phyloP scores from a whole-genome alignment of 2,113 vertebrate species.

The Heterocephalus glaber region DNA sequence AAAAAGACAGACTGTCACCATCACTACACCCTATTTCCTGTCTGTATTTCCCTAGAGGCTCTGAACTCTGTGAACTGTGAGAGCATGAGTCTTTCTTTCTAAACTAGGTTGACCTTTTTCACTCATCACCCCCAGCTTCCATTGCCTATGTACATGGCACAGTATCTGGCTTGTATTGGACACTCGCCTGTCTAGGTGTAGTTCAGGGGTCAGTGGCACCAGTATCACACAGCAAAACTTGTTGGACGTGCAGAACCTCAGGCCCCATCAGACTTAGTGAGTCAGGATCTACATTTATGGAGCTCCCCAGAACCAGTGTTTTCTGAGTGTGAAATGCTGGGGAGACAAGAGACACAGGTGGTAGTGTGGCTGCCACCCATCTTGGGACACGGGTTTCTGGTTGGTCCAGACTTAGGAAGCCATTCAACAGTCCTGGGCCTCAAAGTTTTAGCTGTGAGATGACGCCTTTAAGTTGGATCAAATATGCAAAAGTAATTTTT shows the following conservation, averaged over 20 bases:
- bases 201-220: background rate
- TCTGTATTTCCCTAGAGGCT: background rate
- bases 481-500: conserved; percentile 4
- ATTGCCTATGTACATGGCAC: accelerated
- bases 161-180: background rate
- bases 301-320: background rate
- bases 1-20: background rate
- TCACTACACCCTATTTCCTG: background rate
- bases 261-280: background rate
- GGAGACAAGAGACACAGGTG: background rate
- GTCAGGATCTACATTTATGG: background rate
- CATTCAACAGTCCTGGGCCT: background rate
- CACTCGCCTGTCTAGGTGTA: background rate
- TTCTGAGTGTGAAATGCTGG: background rate
- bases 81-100: background rate
- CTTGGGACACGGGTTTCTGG: background rate
- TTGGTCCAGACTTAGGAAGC: background rate
- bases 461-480: background rate
- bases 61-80: background rate
- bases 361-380: no score
- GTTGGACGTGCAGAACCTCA: background rate
- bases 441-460: background rate
- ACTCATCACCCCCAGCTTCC: no score
- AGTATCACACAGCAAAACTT: background rate
- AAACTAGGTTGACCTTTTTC: background rate